A percentile compares a stretch with the other conserved stretches of the same genome.
phyloP scores from a whole-genome alignment of 2,888 invertebrate species.

The Endotricha flammealis region DNA sequence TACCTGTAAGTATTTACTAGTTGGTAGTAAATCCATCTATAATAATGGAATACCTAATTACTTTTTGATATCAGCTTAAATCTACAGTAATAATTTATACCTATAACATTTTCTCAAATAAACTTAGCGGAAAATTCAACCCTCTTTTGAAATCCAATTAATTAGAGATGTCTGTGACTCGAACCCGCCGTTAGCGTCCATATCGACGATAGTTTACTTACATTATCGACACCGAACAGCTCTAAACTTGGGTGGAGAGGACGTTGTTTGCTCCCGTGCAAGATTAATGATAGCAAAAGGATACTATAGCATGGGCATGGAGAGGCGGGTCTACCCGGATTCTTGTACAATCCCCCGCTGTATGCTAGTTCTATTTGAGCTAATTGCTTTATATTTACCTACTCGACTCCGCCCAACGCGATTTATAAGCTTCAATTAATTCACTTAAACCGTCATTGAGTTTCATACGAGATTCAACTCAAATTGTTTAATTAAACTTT shows the following conservation, averaged over 20 bases:
- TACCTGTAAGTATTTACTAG: too few relatives aligned
- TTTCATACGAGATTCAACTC: constrained; percentile 3
- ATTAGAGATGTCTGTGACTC: constrained; percentile 24
- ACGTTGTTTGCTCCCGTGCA: constrained; percentile 59
- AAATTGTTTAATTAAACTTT: constrained; percentile 9
- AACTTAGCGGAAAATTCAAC: constrained; percentile 4
- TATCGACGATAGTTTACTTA: constrained; percentile 43
- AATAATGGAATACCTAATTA: too few relatives aligned
- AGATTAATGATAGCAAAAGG: constrained; percentile 69
- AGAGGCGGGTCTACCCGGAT: constrained; percentile 28
- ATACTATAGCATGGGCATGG: constrained; percentile 36
- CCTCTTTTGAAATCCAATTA: constrained; percentile 35
- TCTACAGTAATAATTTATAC: too few relatives aligned
- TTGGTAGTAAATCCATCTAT: too few relatives aligned
- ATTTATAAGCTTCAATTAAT: constrained; percentile 50
- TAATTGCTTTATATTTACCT: constrained; percentile 55
- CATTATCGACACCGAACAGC: constrained; percentile 50
- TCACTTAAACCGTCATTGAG: constrained; percentile 17
- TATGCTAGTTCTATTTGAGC: constrained; percentile 38
- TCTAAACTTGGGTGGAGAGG: constrained; percentile 47
- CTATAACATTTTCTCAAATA: constrained; percentile 1
- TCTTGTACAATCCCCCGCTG: constrained; percentile 36
- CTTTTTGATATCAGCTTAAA: too few relatives aligned
- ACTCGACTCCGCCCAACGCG: constrained; percentile 33
- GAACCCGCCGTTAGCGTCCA: constrained; percentile 33